These are phyloP conservation scores for Oryzias sinensis DNA, from an alignment of 2,797 vertebrate species.

Conservation along the genomic window DNA sequence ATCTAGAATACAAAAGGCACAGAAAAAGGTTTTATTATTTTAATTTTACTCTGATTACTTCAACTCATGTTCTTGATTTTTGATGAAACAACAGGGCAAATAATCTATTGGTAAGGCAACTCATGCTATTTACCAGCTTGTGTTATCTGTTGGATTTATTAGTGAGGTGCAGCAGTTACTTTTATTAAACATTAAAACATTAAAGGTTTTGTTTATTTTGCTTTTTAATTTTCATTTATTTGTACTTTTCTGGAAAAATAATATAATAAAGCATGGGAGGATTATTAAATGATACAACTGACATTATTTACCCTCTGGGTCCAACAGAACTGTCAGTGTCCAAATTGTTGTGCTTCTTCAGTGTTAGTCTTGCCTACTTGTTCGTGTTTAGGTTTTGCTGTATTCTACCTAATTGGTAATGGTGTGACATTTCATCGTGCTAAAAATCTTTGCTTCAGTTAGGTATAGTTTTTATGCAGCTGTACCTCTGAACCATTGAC, in stretches of 20 bases:
- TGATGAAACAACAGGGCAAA: too few species aligned
- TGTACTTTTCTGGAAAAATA: neutral
- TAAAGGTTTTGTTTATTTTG: neutral
- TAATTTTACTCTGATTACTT: neutral
- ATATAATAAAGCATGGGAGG: neutral
- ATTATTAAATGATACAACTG: too few species aligned
- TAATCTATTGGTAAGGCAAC: too few species aligned
- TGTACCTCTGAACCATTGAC: slow-evolving; percentile 88
- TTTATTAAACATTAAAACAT: too few species aligned
- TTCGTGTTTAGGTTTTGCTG: slow-evolving; percentile 5
- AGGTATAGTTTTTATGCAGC: slow-evolving; percentile 8
- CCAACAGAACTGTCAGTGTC: too few species aligned
- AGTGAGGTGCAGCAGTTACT: too few species aligned
- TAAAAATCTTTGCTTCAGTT: slow-evolving; percentile 27
- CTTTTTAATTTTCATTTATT: neutral
- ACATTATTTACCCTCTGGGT: too few species aligned
- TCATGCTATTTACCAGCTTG: too few species aligned
- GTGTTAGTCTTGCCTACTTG: slow-evolving; percentile 1
- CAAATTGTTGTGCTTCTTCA: neutral
- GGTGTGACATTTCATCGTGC: slow-evolving; percentile 6
- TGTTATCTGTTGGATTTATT: too few species aligned
- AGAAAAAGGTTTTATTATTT: neutral
- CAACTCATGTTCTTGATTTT: too few species aligned
- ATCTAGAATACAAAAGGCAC: neutral
- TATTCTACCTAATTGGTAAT: slow-evolving; percentile 11